These are phyloP conservation scores for Strigamia maritima DNA, from an alignment of 2,888 invertebrate genomes.

Conservation along the genomic window DNA sequence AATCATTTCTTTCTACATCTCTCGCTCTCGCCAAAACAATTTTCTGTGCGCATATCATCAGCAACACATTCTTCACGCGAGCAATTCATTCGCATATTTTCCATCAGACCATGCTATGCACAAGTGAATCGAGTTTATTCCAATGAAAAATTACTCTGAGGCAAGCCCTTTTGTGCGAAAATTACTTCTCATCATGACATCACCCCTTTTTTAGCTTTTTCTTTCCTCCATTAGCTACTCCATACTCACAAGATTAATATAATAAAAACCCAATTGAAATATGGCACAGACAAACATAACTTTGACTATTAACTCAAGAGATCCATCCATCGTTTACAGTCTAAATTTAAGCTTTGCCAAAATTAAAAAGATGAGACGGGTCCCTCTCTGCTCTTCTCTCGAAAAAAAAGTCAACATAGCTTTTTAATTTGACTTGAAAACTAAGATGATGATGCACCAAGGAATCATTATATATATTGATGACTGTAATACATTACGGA, in stretches of 20 bases:
- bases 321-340: conserved; percentile 21
- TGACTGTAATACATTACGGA: conserved; percentile 21
- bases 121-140: conserved; percentile 27
- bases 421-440: conserved; percentile 20
- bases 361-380: conserved; percentile 12
- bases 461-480: conserved; percentile 25
- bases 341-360: conserved; percentile 21
- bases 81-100: conserved; percentile 25
- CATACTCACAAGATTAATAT: conserved; percentile 22
- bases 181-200: conserved; percentile 28
- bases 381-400: neutral
- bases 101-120: conserved; percentile 19
- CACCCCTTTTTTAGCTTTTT: conserved; percentile 19
- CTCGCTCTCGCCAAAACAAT: conserved; percentile 4
- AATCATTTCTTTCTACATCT: neutral
- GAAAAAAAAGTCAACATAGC: neutral
- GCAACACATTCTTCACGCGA: conserved; percentile 5
- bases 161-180: conserved; percentile 23
- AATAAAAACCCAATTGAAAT: conserved; percentile 28
- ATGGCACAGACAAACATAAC: conserved; percentile 24
- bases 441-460: conserved; percentile 19
- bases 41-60: conserved; percentile 24
- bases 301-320: conserved; percentile 15
- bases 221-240: conserved; percentile 24
- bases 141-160: conserved; percentile 28